Percentiles rank a stretch among this genome's conserved stretches.
phyloP scores from a whole-genome alignment of 2,113 vertebrate species.

The Rhabdomys dilectus region DNA sequence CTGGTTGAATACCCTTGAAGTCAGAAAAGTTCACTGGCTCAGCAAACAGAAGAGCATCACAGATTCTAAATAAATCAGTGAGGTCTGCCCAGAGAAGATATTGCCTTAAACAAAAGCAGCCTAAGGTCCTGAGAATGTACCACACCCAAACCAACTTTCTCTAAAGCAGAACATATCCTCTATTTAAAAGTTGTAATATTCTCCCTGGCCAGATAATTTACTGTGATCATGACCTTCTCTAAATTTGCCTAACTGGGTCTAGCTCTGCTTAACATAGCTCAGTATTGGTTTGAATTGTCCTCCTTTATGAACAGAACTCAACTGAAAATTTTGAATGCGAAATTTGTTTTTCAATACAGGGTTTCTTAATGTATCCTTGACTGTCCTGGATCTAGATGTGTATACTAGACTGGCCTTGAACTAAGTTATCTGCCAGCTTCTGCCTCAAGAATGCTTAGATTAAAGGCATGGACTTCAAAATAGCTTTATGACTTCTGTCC shows the following conservation, averaged over 20 bases:
- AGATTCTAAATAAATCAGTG: slow-evolving; percentile 5
- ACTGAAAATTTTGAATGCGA: background rate
- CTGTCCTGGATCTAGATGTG: background rate
- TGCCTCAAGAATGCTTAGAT: background rate
- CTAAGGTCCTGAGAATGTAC: background rate
- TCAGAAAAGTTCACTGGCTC: background rate
- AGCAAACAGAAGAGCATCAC: background rate
- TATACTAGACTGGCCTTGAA: background rate
- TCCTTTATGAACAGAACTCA: background rate
- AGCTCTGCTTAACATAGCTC: background rate
- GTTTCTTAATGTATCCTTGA: background rate
- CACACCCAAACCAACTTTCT: background rate
- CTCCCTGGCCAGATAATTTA: background rate
- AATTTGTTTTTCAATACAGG: background rate
- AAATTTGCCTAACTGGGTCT: background rate
- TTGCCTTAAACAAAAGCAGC: background rate
- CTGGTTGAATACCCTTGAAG: background rate
- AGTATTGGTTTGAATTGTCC: background rate
- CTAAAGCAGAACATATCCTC: background rate
- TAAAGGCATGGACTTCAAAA: background rate
- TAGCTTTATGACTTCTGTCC: background rate
- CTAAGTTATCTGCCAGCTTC: background rate
- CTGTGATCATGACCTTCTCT: background rate
- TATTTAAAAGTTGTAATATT: slow-evolving; percentile 1
- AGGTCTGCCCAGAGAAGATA: background rate